Evolutionary conservation across 2,797 vertebrate species (phyloP).

Genomic region (Limosa lapponica): DNA sequence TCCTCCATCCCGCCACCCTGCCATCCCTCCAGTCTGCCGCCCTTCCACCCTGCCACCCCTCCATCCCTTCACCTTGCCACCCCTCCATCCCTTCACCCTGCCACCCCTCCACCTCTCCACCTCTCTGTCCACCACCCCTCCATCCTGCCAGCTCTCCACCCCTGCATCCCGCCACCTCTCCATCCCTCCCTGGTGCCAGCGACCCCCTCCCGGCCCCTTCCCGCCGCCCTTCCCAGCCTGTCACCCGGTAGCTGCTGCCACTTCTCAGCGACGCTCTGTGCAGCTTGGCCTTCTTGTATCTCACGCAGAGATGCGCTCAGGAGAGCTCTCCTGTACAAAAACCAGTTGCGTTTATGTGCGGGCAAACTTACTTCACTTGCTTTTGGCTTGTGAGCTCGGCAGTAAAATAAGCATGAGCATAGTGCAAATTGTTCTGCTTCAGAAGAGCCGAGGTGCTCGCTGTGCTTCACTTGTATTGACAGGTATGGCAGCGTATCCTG

Average conservation of each 20-base stretch:
- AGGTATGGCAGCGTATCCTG: rapidly evolving
- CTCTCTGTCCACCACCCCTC: not conserved
- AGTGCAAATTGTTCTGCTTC: not conserved
- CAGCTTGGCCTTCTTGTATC: rapidly evolving
- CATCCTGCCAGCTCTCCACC: not conserved
- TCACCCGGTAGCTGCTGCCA: not conserved
- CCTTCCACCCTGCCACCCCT: not conserved
- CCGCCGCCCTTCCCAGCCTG: too few relatives aligned
- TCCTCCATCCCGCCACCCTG: too few relatives aligned
- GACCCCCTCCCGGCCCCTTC: not conserved
- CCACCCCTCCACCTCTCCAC: too few relatives aligned
- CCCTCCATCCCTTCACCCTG: too few relatives aligned
- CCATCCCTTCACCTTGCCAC: too few relatives aligned
- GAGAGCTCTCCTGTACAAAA: rapidly evolving
- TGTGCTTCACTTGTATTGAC: rapidly evolving
- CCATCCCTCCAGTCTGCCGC: not conserved
- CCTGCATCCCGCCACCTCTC: not conserved
- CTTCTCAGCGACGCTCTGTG: rapidly evolving
- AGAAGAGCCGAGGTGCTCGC: not conserved
- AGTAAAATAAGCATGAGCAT: rapidly evolving
- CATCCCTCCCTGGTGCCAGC: not conserved
- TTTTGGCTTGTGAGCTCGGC: not conserved
- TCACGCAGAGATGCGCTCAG: rapidly evolving
- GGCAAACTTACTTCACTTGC: rapidly evolving
- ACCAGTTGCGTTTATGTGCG: rapidly evolving